Evolutionary conservation across 2,113 vertebrate genomes (phyloP).

Genomic region (Ceyx margarethae): DNA sequence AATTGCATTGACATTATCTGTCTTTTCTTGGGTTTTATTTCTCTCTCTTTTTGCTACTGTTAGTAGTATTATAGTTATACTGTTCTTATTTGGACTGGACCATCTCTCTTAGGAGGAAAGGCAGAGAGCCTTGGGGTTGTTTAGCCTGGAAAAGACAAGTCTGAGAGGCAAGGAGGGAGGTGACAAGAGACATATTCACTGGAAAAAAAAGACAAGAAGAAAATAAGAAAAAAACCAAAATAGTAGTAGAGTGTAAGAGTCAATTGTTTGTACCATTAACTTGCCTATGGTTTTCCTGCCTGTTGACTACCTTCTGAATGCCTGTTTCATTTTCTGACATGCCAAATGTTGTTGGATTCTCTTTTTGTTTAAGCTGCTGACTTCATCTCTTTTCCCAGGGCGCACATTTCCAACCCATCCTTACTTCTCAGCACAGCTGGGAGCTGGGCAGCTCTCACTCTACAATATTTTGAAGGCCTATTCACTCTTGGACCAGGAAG

Average conservation of each 20-base stretch:
- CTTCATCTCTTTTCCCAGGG: conserved; percentile 65
- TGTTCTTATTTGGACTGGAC: not conserved
- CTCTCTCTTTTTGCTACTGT: not conserved
- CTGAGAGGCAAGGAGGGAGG: too few species aligned
- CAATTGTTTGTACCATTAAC: not conserved
- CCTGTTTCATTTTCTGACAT: not conserved
- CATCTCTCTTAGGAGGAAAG: too few species aligned
- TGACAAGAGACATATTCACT: too few species aligned
- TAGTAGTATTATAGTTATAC: not conserved
- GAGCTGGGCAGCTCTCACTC: conserved; percentile 82
- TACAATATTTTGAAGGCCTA: conserved; percentile 86
- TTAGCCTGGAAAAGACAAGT: too few species aligned
- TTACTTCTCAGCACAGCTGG: conserved; percentile 81
- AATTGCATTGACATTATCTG: not conserved
- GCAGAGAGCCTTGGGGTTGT: too few species aligned
- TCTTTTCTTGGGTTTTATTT: not conserved
- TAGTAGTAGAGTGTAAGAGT: not conserved
- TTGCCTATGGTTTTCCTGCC: not conserved
- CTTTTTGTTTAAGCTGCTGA: not conserved
- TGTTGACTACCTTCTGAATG: not conserved
- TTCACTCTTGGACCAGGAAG: conserved; percentile 83
- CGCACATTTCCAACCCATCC: conserved; percentile 85
- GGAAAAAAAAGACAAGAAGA: too few species aligned
- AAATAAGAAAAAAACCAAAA: not conserved
- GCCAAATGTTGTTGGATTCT: not conserved